Conservation (phyloP, 2,113 vertebrate genomes). For the Eulemur rufifrons region DNA sequence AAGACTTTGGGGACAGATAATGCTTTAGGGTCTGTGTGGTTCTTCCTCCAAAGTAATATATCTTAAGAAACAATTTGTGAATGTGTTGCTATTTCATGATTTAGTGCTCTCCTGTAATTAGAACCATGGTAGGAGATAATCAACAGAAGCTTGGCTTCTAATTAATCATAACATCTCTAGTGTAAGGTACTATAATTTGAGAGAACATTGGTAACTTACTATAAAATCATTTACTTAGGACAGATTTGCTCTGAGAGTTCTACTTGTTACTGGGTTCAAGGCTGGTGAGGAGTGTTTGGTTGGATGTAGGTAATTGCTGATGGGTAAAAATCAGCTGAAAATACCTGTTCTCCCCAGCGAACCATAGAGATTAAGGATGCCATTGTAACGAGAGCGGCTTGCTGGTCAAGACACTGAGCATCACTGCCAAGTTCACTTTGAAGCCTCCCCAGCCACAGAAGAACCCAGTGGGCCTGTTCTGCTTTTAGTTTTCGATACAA, state of each 20-base stretch:
- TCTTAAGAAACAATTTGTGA: neutral
- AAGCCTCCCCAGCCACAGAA: neutral
- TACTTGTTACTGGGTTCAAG: neutral
- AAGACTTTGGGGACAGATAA: neutral
- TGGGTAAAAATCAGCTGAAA: neutral
- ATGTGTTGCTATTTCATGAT: neutral
- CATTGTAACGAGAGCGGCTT: rapidly evolving
- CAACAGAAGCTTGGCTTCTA: neutral
- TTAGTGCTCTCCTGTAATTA: neutral
- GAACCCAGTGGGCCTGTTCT: neutral
- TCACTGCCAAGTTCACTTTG: neutral
- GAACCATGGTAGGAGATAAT: neutral
- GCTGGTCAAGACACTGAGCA: rapidly evolving
- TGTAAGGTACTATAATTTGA: neutral
- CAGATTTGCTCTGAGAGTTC: neutral
- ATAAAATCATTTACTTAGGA: neutral
- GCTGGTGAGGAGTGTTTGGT: too few relatives aligned
- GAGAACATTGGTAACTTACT: neutral
- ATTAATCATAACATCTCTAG: neutral
- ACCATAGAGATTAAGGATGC: neutral
- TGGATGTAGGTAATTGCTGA: neutral
- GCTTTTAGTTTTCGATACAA: neutral
- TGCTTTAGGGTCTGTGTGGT: too few relatives aligned
- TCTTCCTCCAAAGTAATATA: neutral
- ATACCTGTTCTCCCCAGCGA: neutral